These are phyloP conservation scores for Drosophila diplacantha DNA, from an alignment of 2,888 invertebrate species.

Conservation along the genomic window DNA sequence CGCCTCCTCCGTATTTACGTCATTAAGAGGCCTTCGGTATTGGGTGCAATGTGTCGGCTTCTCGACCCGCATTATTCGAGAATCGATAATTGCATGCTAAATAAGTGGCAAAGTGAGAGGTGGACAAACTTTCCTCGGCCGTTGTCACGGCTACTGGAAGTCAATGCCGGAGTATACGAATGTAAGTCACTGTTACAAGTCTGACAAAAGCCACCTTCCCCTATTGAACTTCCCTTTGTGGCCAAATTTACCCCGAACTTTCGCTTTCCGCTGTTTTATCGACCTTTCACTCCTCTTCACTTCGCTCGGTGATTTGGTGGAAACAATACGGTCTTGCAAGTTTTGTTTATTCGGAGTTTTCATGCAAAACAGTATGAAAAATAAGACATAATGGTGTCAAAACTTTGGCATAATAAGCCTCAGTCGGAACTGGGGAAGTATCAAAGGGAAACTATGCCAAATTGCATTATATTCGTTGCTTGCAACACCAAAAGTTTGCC, in stretches of 20 bases:
- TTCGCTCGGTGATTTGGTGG: slow-evolving; percentile 10
- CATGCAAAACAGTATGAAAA: slow-evolving; percentile 39
- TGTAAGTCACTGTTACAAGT: slow-evolving; percentile 35
- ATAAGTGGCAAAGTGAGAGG: slow-evolving; percentile 36
- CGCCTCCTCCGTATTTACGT: slow-evolving; percentile 21
- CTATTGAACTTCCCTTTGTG: slow-evolving; percentile 7
- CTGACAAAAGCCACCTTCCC: slow-evolving; percentile 7
- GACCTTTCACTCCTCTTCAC: slow-evolving; percentile 34
- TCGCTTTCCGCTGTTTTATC: slow-evolving; percentile 28
- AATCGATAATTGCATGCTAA: slow-evolving; percentile 64
- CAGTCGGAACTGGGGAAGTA: slow-evolving; percentile 46
- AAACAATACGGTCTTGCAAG: slow-evolving; percentile 24
- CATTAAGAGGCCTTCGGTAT: slow-evolving; percentile 41
- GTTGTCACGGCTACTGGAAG: slow-evolving; percentile 38
- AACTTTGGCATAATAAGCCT: slow-evolving; percentile 28
- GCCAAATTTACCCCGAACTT: slow-evolving; percentile 19
- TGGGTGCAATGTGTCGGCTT: slow-evolving; percentile 23
- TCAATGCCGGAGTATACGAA: slow-evolving; percentile 32
- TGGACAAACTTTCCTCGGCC: slow-evolving; percentile 15
- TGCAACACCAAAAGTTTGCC: slow-evolving; percentile 33
- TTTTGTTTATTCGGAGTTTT: slow-evolving; percentile 22
- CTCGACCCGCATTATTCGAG: slow-evolving; percentile 48
- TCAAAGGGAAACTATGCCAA: slow-evolving; percentile 58
- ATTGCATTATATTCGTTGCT: slow-evolving; percentile 55
- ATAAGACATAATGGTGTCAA: slow-evolving; percentile 42